Percentiles rank a stretch among this genome's conserved stretches.
phyloP scores from a whole-genome alignment of 2,113 vertebrate genomes.

The Glaucomys volans region DNA sequence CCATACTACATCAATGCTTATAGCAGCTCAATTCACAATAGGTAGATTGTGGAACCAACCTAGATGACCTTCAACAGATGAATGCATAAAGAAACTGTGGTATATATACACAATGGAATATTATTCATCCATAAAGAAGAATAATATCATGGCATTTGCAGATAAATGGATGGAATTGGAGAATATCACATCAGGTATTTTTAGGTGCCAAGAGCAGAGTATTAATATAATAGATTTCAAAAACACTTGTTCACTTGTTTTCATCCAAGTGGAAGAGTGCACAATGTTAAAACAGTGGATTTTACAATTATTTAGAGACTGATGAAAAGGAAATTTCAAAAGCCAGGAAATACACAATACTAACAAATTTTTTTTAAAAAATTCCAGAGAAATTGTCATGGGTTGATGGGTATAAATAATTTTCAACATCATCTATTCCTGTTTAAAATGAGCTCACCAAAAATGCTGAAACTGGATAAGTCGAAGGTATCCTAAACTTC shows the following conservation, averaged over 20 bases:
- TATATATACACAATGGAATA: no score
- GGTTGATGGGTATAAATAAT: background rate
- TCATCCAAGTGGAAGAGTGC: background rate
- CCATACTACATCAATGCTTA: no score
- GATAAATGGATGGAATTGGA: no score
- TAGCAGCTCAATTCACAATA: no score
- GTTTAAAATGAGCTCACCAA: background rate
- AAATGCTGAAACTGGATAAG: background rate
- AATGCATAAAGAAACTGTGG: no score
- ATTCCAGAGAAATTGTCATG: background rate
- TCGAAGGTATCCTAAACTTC: background rate
- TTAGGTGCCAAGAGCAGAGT: background rate
- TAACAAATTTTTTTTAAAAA: slow-evolving; percentile 13
- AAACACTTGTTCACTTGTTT: background rate
- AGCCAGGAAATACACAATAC: background rate
- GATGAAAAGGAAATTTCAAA: background rate
- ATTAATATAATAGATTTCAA: background rate
- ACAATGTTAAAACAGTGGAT: background rate
- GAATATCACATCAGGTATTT: no score
- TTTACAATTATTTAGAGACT: background rate
- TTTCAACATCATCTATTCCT: background rate
- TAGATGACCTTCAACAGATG: no score
- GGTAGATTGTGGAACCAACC: no score
- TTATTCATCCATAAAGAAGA: no score
- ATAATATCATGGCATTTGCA: no score